Evolutionary conservation across 2,797 vertebrate genomes (phyloP).

Genomic region (Petrocephalus schoutedeni): DNA sequence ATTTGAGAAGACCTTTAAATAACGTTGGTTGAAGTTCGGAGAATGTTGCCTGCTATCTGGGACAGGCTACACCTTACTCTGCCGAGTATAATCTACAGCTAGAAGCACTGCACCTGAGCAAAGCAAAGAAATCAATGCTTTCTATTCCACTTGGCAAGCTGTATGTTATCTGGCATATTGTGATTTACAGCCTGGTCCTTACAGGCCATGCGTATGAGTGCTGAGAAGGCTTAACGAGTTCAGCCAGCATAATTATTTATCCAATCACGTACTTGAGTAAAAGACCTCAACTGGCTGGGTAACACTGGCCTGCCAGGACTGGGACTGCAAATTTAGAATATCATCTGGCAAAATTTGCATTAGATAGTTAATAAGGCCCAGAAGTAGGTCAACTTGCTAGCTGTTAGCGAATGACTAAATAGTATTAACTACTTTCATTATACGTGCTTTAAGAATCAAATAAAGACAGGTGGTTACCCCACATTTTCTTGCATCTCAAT

Average conservation of each 20-base stretch:
- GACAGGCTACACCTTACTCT: background rate
- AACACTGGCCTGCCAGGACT: background rate
- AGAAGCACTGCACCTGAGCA: background rate
- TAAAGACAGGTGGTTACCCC: background rate
- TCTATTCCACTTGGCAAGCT: background rate
- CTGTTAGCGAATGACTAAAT: background rate
- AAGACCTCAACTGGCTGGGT: background rate
- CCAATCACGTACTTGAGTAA: background rate
- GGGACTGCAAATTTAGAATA: background rate
- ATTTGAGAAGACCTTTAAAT: background rate
- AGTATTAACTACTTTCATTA: background rate
- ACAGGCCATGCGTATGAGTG: background rate
- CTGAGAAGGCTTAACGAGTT: background rate
- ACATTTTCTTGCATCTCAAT: background rate
- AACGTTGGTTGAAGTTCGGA: no score
- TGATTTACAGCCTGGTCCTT: background rate
- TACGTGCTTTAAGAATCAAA: background rate
- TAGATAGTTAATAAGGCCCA: background rate
- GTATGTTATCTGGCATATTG: background rate
- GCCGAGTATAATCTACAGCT: background rate
- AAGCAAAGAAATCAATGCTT: background rate
- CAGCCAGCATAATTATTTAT: background rate
- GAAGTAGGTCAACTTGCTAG: background rate
- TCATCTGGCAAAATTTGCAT: background rate
- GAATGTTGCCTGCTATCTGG: background rate